Evolutionary conservation across 2,797 vertebrate genomes (phyloP), one percentile per base, ranked within the genome.

Genomic region (Limosa lapponica): DNA sequence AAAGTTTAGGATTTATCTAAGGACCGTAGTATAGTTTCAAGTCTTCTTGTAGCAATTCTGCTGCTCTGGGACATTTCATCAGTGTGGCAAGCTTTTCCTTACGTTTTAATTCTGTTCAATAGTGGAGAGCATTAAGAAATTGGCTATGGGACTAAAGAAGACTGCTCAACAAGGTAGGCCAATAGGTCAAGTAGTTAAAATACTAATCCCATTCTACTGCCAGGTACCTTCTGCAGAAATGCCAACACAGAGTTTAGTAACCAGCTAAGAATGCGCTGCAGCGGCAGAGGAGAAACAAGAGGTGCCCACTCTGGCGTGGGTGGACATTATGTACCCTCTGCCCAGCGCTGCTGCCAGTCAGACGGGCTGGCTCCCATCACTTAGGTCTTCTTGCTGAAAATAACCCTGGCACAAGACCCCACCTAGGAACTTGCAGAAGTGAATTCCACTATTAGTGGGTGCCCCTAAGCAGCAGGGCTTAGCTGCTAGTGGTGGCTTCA

Each of bases 361-460:
- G 55, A 70, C 1, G 0, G 77, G 30, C 41, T 0, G 0, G 34
- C 4, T 91, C 86, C 4, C 0, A 51, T 82, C 62, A 25, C 54
- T 75, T 66, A 8, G 34, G 34, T 86, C 16, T 86, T 91, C 85
- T 37, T 72, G 69, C 80, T 89, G 83, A 79, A 95, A 95, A 89
- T 90, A 95, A 61, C 72, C 24, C 75, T 94, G 82, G 61, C 65
- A 88, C 75, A 54, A 67, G 49, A 64, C 11, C n/a, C 22, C 0
- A 1, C 78, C 46, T 75, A 32, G 82, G 55, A 74, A 41, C 43
- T 70, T 89, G 48, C 43, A 82, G 55, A 48, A 87, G 32, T n/a
- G 71, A 51, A 66, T 75, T 78, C 70, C 44, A 48, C 22, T 16
- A n/a, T n/a, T n/a, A 0, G 0, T 48, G 59, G 27, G 25, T 67